A percentile compares a stretch with the other conserved stretches of the same genome.
These are phyloP conservation scores for Ariolimax columbianus DNA, from an alignment of 2,888 invertebrate species.

Conservation along the genomic window DNA sequence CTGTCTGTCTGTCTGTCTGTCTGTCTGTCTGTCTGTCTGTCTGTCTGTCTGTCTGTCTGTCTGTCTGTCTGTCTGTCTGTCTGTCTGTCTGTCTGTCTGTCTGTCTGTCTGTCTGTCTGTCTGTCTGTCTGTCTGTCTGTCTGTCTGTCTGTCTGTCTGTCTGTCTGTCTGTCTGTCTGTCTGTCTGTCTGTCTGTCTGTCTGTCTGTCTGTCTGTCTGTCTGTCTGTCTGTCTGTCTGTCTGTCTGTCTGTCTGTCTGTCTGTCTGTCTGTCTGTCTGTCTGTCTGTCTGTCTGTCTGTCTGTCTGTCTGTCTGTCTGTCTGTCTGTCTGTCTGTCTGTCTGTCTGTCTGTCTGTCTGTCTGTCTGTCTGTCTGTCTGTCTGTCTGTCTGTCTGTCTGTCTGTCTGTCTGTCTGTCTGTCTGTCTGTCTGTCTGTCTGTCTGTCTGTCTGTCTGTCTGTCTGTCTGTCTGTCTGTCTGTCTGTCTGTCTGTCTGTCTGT, in stretches of 20 bases:
- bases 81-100: not conserved
- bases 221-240: no score
- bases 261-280: no score
- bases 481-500: no score
- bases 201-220: no score
- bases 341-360: constrained; percentile 22
- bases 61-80: not conserved
- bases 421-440: constrained; percentile 20
- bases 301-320: not conserved
- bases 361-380: constrained; percentile 4
- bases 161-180: no score
- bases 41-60: not conserved
- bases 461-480: constrained; percentile 8
- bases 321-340: not conserved
- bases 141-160: no score
- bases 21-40: not conserved
- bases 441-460: not conserved
- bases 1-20: constrained; percentile 5
- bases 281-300: not conserved
- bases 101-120: not conserved
- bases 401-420: constrained; percentile 20
- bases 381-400: constrained; percentile 16
- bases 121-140: not conserved
- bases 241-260: no score
- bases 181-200: no score